Conservation (phyloP, 2,888 invertebrate genomes). For the Camponotus fellah region DNA sequence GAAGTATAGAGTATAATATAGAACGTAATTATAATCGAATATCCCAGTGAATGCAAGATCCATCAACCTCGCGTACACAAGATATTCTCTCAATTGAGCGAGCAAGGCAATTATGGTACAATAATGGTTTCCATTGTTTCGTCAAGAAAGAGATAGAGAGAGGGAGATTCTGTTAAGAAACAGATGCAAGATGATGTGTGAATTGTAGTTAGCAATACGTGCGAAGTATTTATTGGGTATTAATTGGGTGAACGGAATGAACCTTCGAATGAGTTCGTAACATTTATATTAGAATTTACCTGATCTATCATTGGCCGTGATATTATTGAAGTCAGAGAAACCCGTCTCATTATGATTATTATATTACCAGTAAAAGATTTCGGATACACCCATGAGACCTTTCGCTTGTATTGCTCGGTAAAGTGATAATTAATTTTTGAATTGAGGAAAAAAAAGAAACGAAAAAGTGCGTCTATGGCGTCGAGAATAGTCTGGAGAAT, state of each 20-base stretch:
- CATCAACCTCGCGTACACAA: constrained; percentile 10
- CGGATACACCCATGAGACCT: constrained; percentile 45
- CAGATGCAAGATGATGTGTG: constrained; percentile 51
- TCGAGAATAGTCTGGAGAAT: constrained; percentile 9
- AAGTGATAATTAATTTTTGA: constrained; percentile 62
- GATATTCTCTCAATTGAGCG: constrained; percentile 15
- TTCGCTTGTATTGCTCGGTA: constrained; percentile 64
- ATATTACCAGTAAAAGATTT: constrained; percentile 38
- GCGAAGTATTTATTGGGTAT: constrained; percentile 18
- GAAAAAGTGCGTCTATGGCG: background rate
- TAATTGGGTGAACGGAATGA: constrained; percentile 31
- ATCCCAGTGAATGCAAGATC: constrained; percentile 20
- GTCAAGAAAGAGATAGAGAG: background rate
- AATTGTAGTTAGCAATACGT: constrained; percentile 42
- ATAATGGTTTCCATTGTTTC: constrained; percentile 51
- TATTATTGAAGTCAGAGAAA: background rate
- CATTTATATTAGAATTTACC: constrained; percentile 4
- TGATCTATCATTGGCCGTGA: background rate
- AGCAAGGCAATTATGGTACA: constrained; percentile 33
- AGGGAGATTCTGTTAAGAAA: constrained; percentile 10
- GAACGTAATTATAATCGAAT: constrained; percentile 28
- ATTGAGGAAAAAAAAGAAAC: background rate
- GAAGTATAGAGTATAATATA: constrained; percentile 48
- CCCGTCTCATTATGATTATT: constrained; percentile 23
- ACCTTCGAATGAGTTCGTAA: constrained; percentile 49